Percentiles rank a stretch among this genome's conserved stretches.
phyloP scores from a whole-genome alignment of 2,888 invertebrate genomes.

The Pristionchus fissidentatus region DNA sequence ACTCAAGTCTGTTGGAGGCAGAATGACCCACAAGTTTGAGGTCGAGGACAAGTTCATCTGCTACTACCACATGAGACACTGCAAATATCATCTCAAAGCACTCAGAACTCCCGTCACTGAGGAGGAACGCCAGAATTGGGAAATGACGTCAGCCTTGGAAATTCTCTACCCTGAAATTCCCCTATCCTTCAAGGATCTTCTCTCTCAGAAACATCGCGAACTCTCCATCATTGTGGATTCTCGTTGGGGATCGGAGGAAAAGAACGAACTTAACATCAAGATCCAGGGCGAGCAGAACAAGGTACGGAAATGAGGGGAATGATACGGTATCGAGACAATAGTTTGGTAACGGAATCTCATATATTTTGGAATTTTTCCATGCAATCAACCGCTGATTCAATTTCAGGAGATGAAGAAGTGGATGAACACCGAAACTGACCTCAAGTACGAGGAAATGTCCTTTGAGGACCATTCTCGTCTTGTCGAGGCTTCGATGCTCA shows the following conservation, averaged over 20 bases:
- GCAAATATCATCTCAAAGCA: conserved; percentile 46
- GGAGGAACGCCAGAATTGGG: conserved; percentile 46
- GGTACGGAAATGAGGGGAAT: neutral
- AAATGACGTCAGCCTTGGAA: neutral
- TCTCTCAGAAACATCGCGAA: conserved; percentile 58
- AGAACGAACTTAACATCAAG: conserved; percentile 2
- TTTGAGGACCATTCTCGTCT: conserved; percentile 56
- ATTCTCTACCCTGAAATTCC: conserved; percentile 59
- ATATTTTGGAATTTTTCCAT: too few relatives aligned
- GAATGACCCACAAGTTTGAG: conserved; percentile 21
- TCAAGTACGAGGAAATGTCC: conserved; percentile 48
- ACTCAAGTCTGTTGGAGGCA: neutral
- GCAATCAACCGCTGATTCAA: neutral
- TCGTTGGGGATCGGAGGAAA: conserved; percentile 29
- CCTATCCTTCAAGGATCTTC: conserved; percentile 53
- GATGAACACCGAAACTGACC: conserved; percentile 56
- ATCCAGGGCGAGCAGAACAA: conserved; percentile 41
- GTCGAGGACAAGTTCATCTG: conserved; percentile 49
- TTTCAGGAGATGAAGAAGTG: conserved; percentile 57
- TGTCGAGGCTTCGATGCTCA: conserved; percentile 58
- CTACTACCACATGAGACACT: conserved; percentile 52
- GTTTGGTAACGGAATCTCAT: too few relatives aligned
- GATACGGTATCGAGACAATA: neutral
- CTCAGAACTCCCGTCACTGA: conserved; percentile 20
- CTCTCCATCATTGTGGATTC: conserved; percentile 40